Conservation (phyloP, 1,140 invertebrate genomes). For the Drosophila athabasca region DNA sequence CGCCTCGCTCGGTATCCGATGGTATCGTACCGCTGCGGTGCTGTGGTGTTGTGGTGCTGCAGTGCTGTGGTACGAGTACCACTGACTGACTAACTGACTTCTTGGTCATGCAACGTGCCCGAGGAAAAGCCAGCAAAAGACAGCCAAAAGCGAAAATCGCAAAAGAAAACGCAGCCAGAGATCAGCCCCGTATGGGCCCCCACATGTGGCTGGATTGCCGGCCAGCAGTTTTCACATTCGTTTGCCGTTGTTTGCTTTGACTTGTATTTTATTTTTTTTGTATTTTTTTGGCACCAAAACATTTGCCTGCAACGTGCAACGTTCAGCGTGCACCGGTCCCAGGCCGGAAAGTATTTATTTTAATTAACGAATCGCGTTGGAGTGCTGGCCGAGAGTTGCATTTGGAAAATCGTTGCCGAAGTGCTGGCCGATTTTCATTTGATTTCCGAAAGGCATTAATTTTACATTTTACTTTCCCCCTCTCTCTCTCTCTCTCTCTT, state of each 20-base stretch:
- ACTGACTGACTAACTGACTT: slow-evolving; percentile 70
- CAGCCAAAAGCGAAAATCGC: slow-evolving; percentile 47
- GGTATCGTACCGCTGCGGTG: slow-evolving; percentile 20
- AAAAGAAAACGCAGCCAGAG: slow-evolving; percentile 58
- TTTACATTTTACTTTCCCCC: slow-evolving; percentile 57
- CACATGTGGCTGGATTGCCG: slow-evolving; percentile 40
- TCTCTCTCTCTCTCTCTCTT: slow-evolving; percentile 18
- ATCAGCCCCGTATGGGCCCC: slow-evolving; percentile 17
- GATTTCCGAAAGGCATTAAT: slow-evolving; percentile 74
- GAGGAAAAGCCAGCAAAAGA: slow-evolving; percentile 24
- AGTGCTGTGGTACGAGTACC: slow-evolving; percentile 34
- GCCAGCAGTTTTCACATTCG: slow-evolving; percentile 52
- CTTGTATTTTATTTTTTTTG: slow-evolving; percentile 4
- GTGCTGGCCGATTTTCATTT: slow-evolving; percentile 42
- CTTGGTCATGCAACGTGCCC: slow-evolving; percentile 69
- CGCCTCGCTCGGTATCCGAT: slow-evolving; percentile 29
- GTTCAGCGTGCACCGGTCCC: slow-evolving; percentile 23
- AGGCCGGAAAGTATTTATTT: slow-evolving; percentile 80
- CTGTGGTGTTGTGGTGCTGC: no score
- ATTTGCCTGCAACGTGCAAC: slow-evolving; percentile 13
- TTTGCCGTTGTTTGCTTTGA: slow-evolving; percentile 25
- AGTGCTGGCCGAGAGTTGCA: slow-evolving; percentile 42
- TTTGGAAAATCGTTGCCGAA: slow-evolving; percentile 20
- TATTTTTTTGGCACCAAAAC: slow-evolving; percentile 35
- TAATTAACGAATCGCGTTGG: slow-evolving; percentile 71